Evolutionary conservation across 2,888 invertebrate species (phyloP), one percentile per base, ranked within the genome.

Genomic region (Furcula furcula): DNA sequence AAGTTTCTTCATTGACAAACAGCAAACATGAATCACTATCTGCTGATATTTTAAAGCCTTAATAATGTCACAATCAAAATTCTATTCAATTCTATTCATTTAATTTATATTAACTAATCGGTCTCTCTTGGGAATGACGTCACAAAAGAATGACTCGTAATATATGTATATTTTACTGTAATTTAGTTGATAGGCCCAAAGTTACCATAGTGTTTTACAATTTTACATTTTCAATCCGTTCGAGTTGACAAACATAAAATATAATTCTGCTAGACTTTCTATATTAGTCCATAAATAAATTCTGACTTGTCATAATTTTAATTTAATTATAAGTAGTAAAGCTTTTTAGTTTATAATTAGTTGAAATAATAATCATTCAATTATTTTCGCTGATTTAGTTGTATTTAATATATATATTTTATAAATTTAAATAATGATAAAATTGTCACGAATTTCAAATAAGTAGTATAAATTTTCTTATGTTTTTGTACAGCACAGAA

Each of bases 201-300:
- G 85, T 85, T 85, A 85, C 85, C 85, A 81, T 78, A 76, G 64
- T 60, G 55, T 64, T 65, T 66, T 64, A 84, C 78, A 82, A 82
- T 79, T 67, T 69, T 65, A 52, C 55, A 52, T 59, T 62, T 55
- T 48, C 36, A 48, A 31, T 40, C 38, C 31, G 44, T 59, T 59
- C 61, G 56, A 46, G 44, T 40, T 44, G 48, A 53, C 51, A 40
- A 47, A 49, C 61, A 59, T 60, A 58, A 51, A 44, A 36, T 32
- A 58, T 46, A 52, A 45, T 45, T 53, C 44, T 57, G 40, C 46
- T 50, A 52, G 54, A 30, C 43, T 41, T 31, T 53, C 43, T 48
- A 38, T 49, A 41, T 36, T 50, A 49, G 34, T 40, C 23, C 41
- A 46, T 11, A 54, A 56, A 51, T 54, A 54, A 41, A 45, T 52